A percentile compares a stretch with the other conserved stretches of the same genome.
These are phyloP conservation scores for Gulo gulo DNA, from an alignment of 2,113 vertebrate species.

Conservation along the genomic window DNA sequence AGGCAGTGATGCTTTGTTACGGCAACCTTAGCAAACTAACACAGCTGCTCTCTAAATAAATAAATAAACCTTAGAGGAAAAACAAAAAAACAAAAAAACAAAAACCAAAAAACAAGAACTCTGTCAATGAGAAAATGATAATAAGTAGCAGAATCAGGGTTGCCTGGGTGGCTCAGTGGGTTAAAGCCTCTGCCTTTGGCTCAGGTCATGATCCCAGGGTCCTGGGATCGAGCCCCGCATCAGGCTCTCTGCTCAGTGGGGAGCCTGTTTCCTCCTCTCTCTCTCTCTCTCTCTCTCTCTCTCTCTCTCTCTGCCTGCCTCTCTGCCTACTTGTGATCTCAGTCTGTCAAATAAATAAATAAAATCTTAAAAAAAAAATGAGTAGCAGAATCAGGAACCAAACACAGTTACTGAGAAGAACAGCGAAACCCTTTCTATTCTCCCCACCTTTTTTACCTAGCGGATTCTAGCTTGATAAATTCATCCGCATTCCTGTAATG, in stretches of 20 bases:
- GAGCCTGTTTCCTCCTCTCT: too few relatives aligned
- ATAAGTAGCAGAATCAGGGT: background rate
- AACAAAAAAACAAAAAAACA: too few relatives aligned
- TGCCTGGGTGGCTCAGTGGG: too few relatives aligned
- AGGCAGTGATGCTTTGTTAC: background rate
- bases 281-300: too few relatives aligned
- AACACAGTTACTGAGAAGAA: background rate
- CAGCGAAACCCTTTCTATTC: rapidly evolving
- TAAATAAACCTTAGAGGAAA: background rate
- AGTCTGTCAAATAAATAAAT: too few relatives aligned
- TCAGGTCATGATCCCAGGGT: too few relatives aligned
- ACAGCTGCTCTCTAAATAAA: background rate
- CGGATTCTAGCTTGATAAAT: background rate
- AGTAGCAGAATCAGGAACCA: background rate
- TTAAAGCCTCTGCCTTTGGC: too few relatives aligned
- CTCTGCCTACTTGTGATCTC: too few relatives aligned
- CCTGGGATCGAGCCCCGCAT: too few relatives aligned
- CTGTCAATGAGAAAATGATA: background rate
- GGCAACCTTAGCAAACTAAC: background rate
- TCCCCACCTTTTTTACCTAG: background rate
- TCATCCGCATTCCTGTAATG: background rate
- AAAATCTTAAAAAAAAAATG: too few relatives aligned
- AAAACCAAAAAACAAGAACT: background rate
- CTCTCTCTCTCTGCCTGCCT: too few relatives aligned
- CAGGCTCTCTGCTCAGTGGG: too few relatives aligned